Evolutionary conservation across 92 coral and sea anemone species (phyloP), one percentile per base, ranked within the genome.

Genomic region (Montipora capitata): DNA sequence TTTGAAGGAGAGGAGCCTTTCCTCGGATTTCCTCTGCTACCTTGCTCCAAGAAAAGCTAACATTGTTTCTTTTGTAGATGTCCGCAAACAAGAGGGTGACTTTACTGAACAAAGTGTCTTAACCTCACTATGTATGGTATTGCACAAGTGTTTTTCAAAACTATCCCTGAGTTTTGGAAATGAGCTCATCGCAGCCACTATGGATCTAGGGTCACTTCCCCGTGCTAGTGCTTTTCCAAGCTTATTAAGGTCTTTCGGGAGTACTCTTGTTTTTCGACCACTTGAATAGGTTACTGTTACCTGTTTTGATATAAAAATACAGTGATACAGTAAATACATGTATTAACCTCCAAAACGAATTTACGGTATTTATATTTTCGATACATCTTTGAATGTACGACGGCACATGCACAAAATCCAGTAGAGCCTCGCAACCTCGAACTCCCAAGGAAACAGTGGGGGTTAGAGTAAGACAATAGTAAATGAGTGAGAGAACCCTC

Each of bases 131-230:
- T 41, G 27, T 20, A 66, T 66, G 5, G 35, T 10, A 20, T 66
- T 66, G 43, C 71, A 66, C 71, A 66, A 18, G 7, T 66, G 71
- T 27, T 66, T 41, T 66, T 66, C 71, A 1, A 20, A 5, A 20
- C 71, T 39, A 72, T 86, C 43, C 64, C 67, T 48, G 75, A 57
- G 66, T 72, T 61, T 62, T 86, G 92, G 17, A 74, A 73, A 62
- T 74, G 77, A 83, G 84, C 43, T 38, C 92, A 89, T 89, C 14
- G 78, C 41, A 3, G 57, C 35, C 78, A 82, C 79, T 27, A 79
- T 57, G 14, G 49, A 45, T 82, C 75, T 82, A 40, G 49, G 49
- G 43, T 82, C 83, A 45, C 84, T 76, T 17, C 76, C 81, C 40
- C 66, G 68, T 58, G 88, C 92, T 38, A 66, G 71, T 66, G 11